Conservation (phyloP, 2,888 invertebrate species). For the Aelia acuminata region DNA sequence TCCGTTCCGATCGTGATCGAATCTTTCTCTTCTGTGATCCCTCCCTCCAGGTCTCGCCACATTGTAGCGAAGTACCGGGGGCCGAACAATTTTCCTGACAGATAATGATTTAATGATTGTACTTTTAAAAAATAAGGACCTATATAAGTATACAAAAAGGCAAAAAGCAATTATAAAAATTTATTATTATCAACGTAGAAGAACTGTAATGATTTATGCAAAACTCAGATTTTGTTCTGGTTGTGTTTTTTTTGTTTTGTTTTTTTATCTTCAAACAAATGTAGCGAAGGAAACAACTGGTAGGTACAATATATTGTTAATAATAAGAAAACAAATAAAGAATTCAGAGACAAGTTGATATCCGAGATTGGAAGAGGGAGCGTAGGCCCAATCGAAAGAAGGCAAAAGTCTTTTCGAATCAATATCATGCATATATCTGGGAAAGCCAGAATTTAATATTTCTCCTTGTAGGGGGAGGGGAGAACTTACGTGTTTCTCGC, state of each 20-base stretch:
- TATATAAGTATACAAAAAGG: too few species aligned
- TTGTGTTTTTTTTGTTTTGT: too few species aligned
- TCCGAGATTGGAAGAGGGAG: neutral
- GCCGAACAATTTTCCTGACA: too few species aligned
- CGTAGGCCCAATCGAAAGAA: constrained; percentile 1
- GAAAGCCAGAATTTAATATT: constrained; percentile 50
- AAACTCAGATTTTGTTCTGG: neutral
- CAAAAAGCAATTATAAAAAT: too few species aligned
- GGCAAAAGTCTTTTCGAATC: constrained; percentile 46
- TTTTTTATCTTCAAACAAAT: neutral
- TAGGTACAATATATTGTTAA: neutral
- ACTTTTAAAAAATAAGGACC: too few species aligned
- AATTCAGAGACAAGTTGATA: constrained; percentile 11
- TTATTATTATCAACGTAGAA: too few species aligned
- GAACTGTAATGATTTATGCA: neutral
- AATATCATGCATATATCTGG: constrained; percentile 56
- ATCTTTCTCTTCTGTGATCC: too few species aligned
- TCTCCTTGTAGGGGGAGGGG: neutral
- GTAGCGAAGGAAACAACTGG: neutral
- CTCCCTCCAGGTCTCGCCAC: too few species aligned
- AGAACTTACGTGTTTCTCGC: constrained; percentile 51
- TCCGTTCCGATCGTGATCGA: too few species aligned
- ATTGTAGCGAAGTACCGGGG: too few species aligned
- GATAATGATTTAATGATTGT: too few species aligned
- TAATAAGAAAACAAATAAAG: constrained; percentile 16